Percentiles rank a stretch among this genome's conserved stretches.
Conservation (phyloP, 2,888 invertebrate species). For the Mylabris sibirica region DNA sequence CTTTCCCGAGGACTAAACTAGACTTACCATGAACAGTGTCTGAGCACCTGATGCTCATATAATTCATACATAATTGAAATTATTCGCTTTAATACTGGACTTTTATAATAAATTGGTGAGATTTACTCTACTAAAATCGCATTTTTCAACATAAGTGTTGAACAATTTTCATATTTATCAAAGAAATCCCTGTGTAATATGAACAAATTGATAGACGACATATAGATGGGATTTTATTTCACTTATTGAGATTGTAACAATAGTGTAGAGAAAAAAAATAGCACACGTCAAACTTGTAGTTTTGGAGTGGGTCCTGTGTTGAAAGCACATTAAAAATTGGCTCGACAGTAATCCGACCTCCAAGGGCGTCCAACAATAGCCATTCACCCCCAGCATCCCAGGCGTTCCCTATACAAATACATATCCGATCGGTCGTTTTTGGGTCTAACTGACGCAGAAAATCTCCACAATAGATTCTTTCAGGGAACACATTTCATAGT, state of each 20-base stretch:
- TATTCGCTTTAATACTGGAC: slow-evolving; percentile 36
- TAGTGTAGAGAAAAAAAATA: slow-evolving; percentile 5
- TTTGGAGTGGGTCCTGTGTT: slow-evolving; percentile 19
- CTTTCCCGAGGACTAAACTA: slow-evolving; percentile 40
- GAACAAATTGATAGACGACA: neutral
- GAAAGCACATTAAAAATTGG: slow-evolving; percentile 36
- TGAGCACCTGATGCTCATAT: slow-evolving; percentile 40
- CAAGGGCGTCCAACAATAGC: slow-evolving; percentile 31
- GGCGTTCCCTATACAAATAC: slow-evolving; percentile 32
- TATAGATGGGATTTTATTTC: neutral
- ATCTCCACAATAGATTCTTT: slow-evolving; percentile 30
- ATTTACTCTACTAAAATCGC: slow-evolving; percentile 22
- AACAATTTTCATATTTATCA: neutral
- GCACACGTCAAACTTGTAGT: slow-evolving; percentile 14
- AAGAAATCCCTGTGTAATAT: slow-evolving; percentile 1
- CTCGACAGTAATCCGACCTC: slow-evolving; percentile 34
- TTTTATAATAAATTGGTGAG: slow-evolving; percentile 33
- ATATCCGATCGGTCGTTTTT: slow-evolving; percentile 27
- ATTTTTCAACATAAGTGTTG: neutral
- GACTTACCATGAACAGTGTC: slow-evolving; percentile 37
- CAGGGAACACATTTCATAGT: slow-evolving; percentile 24
- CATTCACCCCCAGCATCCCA: slow-evolving; percentile 23
- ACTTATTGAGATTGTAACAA: neutral
- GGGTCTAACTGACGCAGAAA: slow-evolving; percentile 35
- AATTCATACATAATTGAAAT: slow-evolving; percentile 41